phyloP scores from a whole-genome alignment of 2,888 invertebrate species.

The Drosophila diplacantha region DNA sequence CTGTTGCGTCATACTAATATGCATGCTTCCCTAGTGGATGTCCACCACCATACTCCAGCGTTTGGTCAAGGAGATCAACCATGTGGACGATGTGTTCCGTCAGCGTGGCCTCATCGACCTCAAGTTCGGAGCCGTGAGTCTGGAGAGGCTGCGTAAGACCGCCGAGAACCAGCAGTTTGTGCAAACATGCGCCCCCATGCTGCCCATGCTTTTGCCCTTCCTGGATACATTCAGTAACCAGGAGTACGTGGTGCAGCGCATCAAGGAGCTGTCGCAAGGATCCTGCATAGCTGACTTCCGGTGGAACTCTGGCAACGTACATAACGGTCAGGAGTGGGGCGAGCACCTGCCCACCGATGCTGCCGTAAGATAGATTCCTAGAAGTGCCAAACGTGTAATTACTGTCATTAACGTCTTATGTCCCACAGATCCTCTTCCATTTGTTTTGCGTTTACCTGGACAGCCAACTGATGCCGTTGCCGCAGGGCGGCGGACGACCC shows the following conservation, averaged over 20 bases:
- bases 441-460: slow-evolving; percentile 92
- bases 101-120: slow-evolving; percentile 84
- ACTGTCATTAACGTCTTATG: slow-evolving; percentile 1
- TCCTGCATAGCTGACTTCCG: slow-evolving; percentile 93
- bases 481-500: slow-evolving; percentile 83
- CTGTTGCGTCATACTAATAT: neutral
- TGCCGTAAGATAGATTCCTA: slow-evolving; percentile 79
- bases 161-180: slow-evolving; percentile 80
- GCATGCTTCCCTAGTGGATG: slow-evolving; percentile 83
- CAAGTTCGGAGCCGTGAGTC: slow-evolving; percentile 83
- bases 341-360: slow-evolving; percentile 92
- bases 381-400: neutral
- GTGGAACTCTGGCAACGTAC: slow-evolving; percentile 89
- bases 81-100: slow-evolving; percentile 84
- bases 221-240: slow-evolving; percentile 90
- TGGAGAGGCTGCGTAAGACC: slow-evolving; percentile 86
- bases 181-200: slow-evolving; percentile 74
- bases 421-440: slow-evolving; percentile 87
- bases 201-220: slow-evolving; percentile 84
- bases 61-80: slow-evolving; percentile 85
- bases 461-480: slow-evolving; percentile 84
- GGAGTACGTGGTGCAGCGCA: slow-evolving; percentile 89
- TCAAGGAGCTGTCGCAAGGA: slow-evolving; percentile 87
- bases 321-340: slow-evolving; percentile 88
- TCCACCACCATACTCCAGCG: slow-evolving; percentile 89